These are phyloP conservation scores for Troides oblongomaculatus DNA, from an alignment of 2,888 invertebrate genomes.

Conservation along the genomic window DNA sequence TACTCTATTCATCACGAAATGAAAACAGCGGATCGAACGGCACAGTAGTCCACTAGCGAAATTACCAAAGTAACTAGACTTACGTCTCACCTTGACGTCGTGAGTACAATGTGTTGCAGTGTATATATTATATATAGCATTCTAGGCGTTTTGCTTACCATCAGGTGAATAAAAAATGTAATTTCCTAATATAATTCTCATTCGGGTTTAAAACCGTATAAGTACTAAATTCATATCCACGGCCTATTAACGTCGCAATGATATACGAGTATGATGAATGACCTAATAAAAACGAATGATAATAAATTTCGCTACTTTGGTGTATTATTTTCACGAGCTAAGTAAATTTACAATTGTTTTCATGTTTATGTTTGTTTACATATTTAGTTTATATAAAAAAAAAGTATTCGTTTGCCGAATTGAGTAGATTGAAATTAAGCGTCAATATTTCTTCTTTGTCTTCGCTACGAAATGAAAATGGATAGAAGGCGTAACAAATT, in stretches of 20 bases:
- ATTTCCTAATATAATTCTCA: too few species aligned
- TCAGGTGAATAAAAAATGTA: too few species aligned
- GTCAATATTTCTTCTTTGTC: conserved; percentile 7
- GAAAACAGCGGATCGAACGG: too few species aligned
- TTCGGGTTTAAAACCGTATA: too few species aligned
- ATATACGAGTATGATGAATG: neutral
- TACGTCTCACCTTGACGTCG: too few species aligned
- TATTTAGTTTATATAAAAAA: neutral
- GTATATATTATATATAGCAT: neutral
- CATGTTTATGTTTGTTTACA: neutral
- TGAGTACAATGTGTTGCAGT: too few species aligned
- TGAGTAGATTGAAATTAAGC: conserved; percentile 1
- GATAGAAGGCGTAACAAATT: conserved; percentile 12
- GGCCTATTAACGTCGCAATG: neutral
- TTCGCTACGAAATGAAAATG: conserved; percentile 5
- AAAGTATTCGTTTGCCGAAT: neutral
- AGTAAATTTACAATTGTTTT: neutral
- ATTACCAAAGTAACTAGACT: too few species aligned
- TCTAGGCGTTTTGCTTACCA: neutral
- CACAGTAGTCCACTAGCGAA: too few species aligned
- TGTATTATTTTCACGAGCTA: neutral
- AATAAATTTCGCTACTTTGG: neutral
- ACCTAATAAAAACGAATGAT: neutral
- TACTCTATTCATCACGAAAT: too few species aligned
- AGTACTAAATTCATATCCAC: too few species aligned